Evolutionary conservation across 2,888 invertebrate genomes (phyloP).

Genomic region (Agrotis segetum): DNA sequence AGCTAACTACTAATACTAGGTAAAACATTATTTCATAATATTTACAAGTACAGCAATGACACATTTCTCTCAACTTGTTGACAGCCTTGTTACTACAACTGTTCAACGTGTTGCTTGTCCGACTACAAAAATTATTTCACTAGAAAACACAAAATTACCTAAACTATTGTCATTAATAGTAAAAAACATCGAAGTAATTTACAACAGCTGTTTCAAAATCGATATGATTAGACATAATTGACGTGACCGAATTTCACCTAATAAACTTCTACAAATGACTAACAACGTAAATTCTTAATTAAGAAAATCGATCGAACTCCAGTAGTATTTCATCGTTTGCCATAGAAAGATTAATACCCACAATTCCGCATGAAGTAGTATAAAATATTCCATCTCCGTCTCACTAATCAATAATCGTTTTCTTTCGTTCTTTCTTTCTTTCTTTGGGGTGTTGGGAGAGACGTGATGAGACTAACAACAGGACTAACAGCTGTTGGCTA

Average conservation of each 20-base stretch:
- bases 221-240: neutral
- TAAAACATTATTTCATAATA: too few species aligned
- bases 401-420: constrained; percentile 52
- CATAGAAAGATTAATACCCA: constrained; percentile 25
- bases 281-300: constrained; percentile 16
- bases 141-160: neutral
- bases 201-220: neutral
- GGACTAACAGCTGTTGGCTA: constrained; percentile 35
- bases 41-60: too few species aligned
- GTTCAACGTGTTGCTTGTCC: too few species aligned
- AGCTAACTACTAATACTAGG: too few species aligned
- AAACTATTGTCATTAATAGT: too few species aligned
- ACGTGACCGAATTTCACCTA: neutral
- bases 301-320: constrained; percentile 5
- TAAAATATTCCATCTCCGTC: constrained; percentile 45
- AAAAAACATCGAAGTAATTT: neutral
- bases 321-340: constrained; percentile 21
- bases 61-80: too few species aligned
- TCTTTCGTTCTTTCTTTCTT: constrained; percentile 35
- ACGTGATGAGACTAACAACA: constrained; percentile 40
- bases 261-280: constrained; percentile 20
- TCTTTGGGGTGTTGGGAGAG: constrained; percentile 33
- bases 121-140: neutral
- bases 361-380: constrained; percentile 1
- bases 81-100: too few species aligned